Conservation (phyloP, 2,888 invertebrate genomes). For the Lithophane leautieri region DNA sequence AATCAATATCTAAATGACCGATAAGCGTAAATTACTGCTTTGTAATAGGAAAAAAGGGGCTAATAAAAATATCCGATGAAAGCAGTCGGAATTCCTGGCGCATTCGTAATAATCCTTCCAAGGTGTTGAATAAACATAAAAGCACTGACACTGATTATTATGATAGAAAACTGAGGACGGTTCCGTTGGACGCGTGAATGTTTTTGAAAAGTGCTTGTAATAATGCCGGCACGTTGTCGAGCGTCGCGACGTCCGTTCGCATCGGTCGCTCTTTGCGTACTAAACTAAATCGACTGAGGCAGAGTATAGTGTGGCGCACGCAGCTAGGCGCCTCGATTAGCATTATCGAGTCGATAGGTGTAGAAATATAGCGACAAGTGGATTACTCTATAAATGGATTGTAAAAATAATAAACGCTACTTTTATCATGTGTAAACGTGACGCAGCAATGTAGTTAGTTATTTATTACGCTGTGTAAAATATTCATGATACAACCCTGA, state of each 20-base stretch:
- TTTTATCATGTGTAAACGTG: slow-evolving; percentile 38
- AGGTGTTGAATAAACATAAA: slow-evolving; percentile 62
- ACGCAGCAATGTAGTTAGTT: slow-evolving; percentile 18
- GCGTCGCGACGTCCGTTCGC: slow-evolving; percentile 75
- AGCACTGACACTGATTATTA: slow-evolving; percentile 74
- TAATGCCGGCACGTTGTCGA: slow-evolving; percentile 74
- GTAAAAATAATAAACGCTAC: slow-evolving; percentile 42
- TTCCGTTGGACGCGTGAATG: slow-evolving; percentile 79
- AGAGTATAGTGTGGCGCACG: slow-evolving; percentile 85
- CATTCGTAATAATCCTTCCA: slow-evolving; percentile 67
- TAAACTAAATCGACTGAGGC: slow-evolving; percentile 78
- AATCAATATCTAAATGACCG: slow-evolving; percentile 61
- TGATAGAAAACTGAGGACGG: slow-evolving; percentile 81
- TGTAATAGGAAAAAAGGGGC: slow-evolving; percentile 51
- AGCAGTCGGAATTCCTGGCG: slow-evolving; percentile 60
- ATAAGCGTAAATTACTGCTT: slow-evolving; percentile 64
- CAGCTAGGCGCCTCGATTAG: slow-evolving; percentile 76
- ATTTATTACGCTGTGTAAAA: slow-evolving; percentile 4
- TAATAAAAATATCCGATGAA: slow-evolving; percentile 64
- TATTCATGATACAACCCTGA: slow-evolving; percentile 14
- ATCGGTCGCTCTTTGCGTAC: slow-evolving; percentile 81
- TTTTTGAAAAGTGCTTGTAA: slow-evolving; percentile 73
- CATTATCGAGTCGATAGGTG: slow-evolving; percentile 81
- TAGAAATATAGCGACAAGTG: slow-evolving; percentile 68
- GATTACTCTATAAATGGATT: slow-evolving; percentile 55